Evolutionary conservation across 2,113 vertebrate species (phyloP).

Genomic region (Gallinago jamesoni): DNA sequence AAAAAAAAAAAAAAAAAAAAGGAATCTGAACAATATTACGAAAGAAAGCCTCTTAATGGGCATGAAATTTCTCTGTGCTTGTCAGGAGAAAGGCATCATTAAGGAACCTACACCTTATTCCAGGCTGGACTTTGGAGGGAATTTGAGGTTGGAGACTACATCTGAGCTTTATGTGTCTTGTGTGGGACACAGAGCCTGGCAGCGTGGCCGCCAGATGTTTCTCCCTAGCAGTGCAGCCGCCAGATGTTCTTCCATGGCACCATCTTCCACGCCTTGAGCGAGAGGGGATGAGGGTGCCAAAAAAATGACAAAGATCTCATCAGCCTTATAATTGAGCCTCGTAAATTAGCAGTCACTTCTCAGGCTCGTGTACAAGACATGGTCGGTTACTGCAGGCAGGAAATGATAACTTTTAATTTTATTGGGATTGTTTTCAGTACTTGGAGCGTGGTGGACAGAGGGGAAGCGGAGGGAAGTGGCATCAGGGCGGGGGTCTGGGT

Average conservation of each 20-base stretch:
- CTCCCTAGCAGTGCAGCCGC: background rate
- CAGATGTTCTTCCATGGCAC: background rate
- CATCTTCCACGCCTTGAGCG: rapidly evolving
- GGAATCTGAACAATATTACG: background rate
- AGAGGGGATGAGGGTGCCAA: background rate
- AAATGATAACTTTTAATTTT: background rate
- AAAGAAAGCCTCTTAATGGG: background rate
- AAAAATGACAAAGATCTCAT: background rate
- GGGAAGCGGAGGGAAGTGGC: no score
- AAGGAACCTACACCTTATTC: rapidly evolving
- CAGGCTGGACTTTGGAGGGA: background rate
- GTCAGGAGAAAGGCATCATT: background rate
- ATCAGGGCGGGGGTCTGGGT: background rate
- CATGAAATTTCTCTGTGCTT: background rate
- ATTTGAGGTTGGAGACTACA: rapidly evolving
- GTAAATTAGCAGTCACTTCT: rapidly evolving
- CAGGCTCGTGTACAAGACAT: rapidly evolving
- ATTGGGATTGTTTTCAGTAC: rapidly evolving
- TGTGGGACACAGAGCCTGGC: background rate
- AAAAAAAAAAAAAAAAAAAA: background rate
- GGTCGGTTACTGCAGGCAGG: background rate
- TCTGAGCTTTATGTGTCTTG: rapidly evolving
- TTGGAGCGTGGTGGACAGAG: rapidly evolving
- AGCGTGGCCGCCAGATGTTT: rapidly evolving
- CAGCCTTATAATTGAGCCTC: rapidly evolving